Conservation (phyloP, 2,888 invertebrate genomes). For the Nomada fucata region DNA sequence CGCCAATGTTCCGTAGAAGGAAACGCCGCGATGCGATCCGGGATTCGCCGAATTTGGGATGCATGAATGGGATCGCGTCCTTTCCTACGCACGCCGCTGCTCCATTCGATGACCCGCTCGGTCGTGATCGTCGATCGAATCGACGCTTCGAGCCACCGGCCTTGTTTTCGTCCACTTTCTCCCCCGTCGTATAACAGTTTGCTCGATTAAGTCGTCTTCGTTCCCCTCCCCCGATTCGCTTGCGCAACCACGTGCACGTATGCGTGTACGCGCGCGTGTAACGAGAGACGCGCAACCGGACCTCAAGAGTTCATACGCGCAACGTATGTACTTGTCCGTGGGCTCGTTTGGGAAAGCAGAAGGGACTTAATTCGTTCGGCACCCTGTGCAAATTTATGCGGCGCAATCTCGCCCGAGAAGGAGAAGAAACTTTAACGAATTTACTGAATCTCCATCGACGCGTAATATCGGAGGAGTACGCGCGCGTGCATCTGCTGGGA, state of each 20-base stretch:
- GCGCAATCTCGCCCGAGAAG: too few species aligned
- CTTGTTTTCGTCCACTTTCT: conserved; percentile 34
- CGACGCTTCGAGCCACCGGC: conserved; percentile 5
- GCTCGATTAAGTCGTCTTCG: conserved; percentile 37
- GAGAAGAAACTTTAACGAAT: background rate
- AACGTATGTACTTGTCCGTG: too few species aligned
- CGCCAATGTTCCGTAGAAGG: conserved; percentile 47
- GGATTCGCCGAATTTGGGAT: conserved; percentile 63
- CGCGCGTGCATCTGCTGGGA: conserved; percentile 44
- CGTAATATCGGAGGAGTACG: conserved; percentile 15
- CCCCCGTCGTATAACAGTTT: background rate
- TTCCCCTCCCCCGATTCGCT: background rate
- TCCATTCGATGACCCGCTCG: conserved; percentile 29
- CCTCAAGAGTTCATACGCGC: too few species aligned
- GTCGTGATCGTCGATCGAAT: conserved; percentile 3
- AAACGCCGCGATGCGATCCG: conserved; percentile 32
- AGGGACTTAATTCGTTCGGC: too few species aligned
- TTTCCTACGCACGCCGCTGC: conserved; percentile 1
- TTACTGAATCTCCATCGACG: conserved; percentile 38
- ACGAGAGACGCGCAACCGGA: too few species aligned
- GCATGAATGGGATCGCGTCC: conserved; percentile 52
- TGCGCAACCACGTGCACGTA: background rate
- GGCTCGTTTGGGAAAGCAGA: too few species aligned
- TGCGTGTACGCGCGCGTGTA: background rate
- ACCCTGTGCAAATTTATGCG: too few species aligned